Evolutionary conservation across 2,113 vertebrate species (phyloP).

Genomic region (Nyctereutes procyonoides): DNA sequence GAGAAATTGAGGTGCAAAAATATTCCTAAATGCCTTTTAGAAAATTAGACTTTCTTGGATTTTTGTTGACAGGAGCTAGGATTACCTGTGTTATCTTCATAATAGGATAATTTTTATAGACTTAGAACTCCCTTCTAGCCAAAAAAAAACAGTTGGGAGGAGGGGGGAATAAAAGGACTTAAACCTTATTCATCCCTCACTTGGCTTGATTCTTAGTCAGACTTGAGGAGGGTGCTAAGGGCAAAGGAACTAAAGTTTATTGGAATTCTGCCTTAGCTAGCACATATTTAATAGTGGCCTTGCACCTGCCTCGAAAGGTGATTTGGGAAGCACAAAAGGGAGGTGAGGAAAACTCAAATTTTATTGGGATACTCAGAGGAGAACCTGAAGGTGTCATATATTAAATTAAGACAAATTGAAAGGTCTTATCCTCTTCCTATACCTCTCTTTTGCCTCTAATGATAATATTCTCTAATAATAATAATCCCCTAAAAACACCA

Average conservation of each 20-base stretch:
- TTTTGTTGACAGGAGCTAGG: not conserved
- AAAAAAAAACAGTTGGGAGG: not conserved
- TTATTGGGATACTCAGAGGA: not conserved
- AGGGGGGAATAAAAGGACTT: not conserved
- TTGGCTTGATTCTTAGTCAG: not conserved
- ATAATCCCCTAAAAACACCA: not conserved
- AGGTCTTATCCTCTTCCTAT: not conserved
- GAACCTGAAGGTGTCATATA: not conserved
- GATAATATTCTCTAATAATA: not conserved
- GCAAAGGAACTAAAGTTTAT: not conserved
- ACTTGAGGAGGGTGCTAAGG: not conserved
- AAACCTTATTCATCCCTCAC: not conserved
- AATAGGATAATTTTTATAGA: slow-evolving; percentile 1
- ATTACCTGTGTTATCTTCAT: not conserved
- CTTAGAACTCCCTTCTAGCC: not conserved
- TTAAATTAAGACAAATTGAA: not conserved
- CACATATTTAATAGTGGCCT: not conserved
- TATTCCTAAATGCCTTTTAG: not conserved
- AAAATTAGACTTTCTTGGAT: not conserved
- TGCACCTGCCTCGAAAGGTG: not conserved
- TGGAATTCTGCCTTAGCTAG: not conserved
- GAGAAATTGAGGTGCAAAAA: not conserved
- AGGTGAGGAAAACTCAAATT: not conserved
- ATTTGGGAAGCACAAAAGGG: not conserved
- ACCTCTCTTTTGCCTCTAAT: not conserved